phyloP scores from a whole-genome alignment of 2,888 invertebrate genomes.

The Petrolisthes manimaculis region DNA sequence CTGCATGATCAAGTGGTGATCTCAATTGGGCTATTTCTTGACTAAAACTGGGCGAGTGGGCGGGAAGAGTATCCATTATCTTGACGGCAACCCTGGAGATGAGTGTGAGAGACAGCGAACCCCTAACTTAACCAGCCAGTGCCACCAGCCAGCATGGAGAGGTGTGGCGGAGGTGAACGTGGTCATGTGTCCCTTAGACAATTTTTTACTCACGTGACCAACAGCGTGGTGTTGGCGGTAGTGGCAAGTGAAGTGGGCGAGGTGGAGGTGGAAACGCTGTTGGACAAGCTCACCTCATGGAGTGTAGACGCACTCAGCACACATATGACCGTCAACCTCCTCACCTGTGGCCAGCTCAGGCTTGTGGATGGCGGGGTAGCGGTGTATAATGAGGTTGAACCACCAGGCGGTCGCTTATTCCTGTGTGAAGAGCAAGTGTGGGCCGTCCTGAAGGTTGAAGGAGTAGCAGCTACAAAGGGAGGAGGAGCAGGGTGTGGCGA shows the following conservation, averaged over 20 bases:
- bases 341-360: slow-evolving; percentile 18
- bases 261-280: slow-evolving; percentile 13
- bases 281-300: slow-evolving; percentile 24
- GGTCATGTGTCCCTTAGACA: background rate
- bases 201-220: slow-evolving; percentile 26
- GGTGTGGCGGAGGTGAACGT: background rate
- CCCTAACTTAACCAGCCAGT: no score
- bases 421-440: slow-evolving; percentile 15
- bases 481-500: no score
- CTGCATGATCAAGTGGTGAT: no score
- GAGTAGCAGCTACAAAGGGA: no score
- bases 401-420: background rate
- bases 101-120: no score
- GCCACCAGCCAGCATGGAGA: background rate
- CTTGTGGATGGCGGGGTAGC: slow-evolving; percentile 22
- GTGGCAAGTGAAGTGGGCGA: slow-evolving; percentile 13
- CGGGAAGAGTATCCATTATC: no score
- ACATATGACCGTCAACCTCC: slow-evolving; percentile 9
- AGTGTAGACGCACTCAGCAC: background rate
- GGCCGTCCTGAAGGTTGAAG: slow-evolving; percentile 2
- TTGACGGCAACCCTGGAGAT: no score
- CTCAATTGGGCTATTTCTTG: no score
- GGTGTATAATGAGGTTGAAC: background rate
- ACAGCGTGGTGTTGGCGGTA: slow-evolving; percentile 22
- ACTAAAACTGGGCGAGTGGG: no score